Percentiles rank a stretch among this genome's conserved stretches.
phyloP scores from a whole-genome alignment of 2,888 invertebrate species.

The Deilephila elpenor region DNA sequence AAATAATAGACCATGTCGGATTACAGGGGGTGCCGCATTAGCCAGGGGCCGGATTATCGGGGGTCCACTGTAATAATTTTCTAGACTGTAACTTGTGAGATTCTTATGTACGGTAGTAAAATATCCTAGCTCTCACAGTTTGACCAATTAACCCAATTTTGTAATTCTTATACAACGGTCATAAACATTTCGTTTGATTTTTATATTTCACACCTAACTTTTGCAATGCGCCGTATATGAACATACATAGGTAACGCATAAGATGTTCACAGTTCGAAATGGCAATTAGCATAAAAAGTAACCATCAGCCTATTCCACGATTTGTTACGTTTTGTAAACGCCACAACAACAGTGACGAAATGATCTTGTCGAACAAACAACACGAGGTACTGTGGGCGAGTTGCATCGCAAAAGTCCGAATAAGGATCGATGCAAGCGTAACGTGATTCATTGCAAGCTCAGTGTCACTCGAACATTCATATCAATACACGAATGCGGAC shows the following conservation, averaged over 20 bases:
- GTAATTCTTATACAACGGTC: not conserved
- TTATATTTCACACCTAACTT: not conserved
- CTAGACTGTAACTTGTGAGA: too few relatives aligned
- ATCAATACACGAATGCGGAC: slow-evolving; percentile 25
- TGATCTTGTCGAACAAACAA: slow-evolving; percentile 37
- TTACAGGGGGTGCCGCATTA: too few relatives aligned
- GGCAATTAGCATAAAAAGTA: not conserved
- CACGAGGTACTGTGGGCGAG: slow-evolving; percentile 39
- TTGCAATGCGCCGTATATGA: not conserved
- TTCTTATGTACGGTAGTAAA: too few relatives aligned
- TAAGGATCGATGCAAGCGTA: slow-evolving; percentile 42
- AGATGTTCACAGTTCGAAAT: not conserved
- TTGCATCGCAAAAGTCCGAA: slow-evolving; percentile 40
- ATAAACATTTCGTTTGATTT: not conserved
- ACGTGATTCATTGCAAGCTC: slow-evolving; percentile 42
- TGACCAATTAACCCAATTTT: not conserved
- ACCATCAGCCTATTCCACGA: not conserved
- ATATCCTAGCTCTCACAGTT: not conserved
- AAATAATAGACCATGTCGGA: too few relatives aligned
- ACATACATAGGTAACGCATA: not conserved
- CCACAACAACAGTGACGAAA: slow-evolving; percentile 5
- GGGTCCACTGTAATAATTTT: too few relatives aligned
- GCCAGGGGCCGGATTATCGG: too few relatives aligned
- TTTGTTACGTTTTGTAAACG: slow-evolving; percentile 2
- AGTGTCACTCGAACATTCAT: slow-evolving; percentile 24